These are phyloP conservation scores for Squalus acanthias DNA, from an alignment of 2,797 vertebrate genomes.

Conservation along the genomic window DNA sequence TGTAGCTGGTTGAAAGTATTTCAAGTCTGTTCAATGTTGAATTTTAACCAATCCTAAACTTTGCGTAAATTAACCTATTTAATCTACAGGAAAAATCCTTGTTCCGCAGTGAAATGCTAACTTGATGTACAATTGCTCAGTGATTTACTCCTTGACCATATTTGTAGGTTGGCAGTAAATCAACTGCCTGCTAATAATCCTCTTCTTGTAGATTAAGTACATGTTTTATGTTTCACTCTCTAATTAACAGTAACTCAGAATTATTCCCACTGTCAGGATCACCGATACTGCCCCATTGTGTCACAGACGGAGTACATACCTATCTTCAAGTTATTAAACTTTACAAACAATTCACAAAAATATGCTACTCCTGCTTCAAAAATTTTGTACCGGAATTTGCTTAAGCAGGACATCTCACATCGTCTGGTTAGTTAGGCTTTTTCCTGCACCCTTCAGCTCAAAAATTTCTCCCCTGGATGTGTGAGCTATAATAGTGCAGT, in stretches of 20 bases:
- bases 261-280: not conserved
- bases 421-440: too few species aligned
- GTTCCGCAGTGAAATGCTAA: not conserved
- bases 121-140: not conserved
- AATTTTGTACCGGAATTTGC: too few species aligned
- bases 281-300: not conserved
- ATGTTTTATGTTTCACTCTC: not conserved
- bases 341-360: not conserved
- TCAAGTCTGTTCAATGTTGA: not conserved
- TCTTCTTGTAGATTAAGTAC: not conserved
- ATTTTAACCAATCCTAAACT: not conserved
- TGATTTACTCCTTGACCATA: not conserved
- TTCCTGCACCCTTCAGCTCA: too few species aligned
- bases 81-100: not conserved
- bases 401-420: too few species aligned
- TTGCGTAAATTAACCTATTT: not conserved
- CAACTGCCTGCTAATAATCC: not conserved
- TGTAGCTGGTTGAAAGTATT: not conserved
- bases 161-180: not conserved
- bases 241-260: not conserved
- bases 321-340: not conserved
- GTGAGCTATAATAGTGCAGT: too few species aligned
- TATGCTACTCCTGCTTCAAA: too few species aligned
- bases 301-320: not conserved
- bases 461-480: too few species aligned